Evolutionary conservation across 2,888 invertebrate genomes (phyloP).

Genomic region (Polia nebulosa): DNA sequence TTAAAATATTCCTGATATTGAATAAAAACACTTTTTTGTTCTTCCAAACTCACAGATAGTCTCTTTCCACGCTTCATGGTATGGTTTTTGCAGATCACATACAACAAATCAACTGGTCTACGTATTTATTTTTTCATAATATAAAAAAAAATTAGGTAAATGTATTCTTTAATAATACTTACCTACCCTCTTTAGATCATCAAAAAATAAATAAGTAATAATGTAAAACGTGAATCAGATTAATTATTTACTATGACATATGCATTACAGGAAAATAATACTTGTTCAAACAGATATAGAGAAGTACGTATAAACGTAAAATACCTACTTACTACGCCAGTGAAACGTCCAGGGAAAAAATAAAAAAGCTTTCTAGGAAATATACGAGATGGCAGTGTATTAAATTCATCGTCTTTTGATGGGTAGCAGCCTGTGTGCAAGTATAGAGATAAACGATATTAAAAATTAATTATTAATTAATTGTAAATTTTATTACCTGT

Average conservation of each 20-base stretch:
- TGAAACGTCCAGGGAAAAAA: constrained; percentile 1
- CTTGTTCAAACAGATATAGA: background rate
- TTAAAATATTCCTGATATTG: constrained; percentile 24
- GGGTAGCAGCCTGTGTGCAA: constrained; percentile 5
- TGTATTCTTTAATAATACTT: background rate
- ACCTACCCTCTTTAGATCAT: constrained; percentile 4
- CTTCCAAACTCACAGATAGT: constrained; percentile 37
- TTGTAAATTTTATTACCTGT: background rate
- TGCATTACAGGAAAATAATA: constrained; percentile 5
- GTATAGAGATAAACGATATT: background rate
- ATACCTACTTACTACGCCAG: background rate
- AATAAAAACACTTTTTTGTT: constrained; percentile 36
- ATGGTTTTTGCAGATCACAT: constrained; percentile 12
- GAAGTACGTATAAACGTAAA: constrained; percentile 3
- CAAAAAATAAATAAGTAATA: background rate
- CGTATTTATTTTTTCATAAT: background rate
- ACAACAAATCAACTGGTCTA: constrained; percentile 9
- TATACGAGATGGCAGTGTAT: constrained; percentile 11
- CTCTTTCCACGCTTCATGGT: constrained; percentile 38
- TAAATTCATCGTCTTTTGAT: constrained; percentile 3
- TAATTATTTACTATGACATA: constrained; percentile 1
- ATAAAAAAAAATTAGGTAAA: background rate
- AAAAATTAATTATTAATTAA: constrained; percentile 1
- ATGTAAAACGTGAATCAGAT: background rate
- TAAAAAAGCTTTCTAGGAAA: constrained; percentile 6